Base-by-base conservation (phyloP, 1,140 invertebrate genomes). In the Hylyphantes graminicola region DNA sequence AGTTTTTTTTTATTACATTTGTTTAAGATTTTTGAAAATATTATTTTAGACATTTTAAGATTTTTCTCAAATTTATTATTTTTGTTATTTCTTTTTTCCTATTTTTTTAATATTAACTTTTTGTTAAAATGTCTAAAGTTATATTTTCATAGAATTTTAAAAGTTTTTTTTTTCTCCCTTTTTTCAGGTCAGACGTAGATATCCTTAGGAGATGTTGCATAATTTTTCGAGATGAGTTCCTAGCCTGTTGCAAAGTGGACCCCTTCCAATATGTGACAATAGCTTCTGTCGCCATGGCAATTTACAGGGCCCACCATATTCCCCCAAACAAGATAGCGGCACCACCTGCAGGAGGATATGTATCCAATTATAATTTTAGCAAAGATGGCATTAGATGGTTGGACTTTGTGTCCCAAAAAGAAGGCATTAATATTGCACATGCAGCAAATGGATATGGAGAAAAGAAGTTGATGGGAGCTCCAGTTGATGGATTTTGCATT, bases 191-290 rank as follows among this genome's bases (percentile, higher is more conserved):
- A 21, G 79, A 86, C 55, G 82, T 86, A 5, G 72, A 64, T 17
- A 86, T 76, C 64, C 55, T 86, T 5, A 61, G 61, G 7, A 12
- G 35, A 57, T 67, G 59, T 55, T 85, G 73, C 50, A 12, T 82
- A 15, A 17, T 77, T 57, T 85, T 85, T 64, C 15, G 85, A 1
- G 11, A 53, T 7, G 0, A 67, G 17, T 82, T 54, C 21, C 12
- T 81, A 19, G 21, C 59, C 15, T 13, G 53, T 21, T 13, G 50
- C 0, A 15, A 21, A 13, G 54, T 86, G 13, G 79, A 86, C 59
- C 70, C 85, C 15, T 85, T 86, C 7, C 35, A 17, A 21, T 54
- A 67, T 54, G 19, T 85, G 2, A 86, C 85, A n/a, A 64, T 86
- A 21, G 51, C 85, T 13, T 64, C 68, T 0, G 76, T 35, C 0